These are phyloP conservation scores for Abscondita cerata DNA, from an alignment of 2,888 invertebrate genomes.

Conservation along the genomic window DNA sequence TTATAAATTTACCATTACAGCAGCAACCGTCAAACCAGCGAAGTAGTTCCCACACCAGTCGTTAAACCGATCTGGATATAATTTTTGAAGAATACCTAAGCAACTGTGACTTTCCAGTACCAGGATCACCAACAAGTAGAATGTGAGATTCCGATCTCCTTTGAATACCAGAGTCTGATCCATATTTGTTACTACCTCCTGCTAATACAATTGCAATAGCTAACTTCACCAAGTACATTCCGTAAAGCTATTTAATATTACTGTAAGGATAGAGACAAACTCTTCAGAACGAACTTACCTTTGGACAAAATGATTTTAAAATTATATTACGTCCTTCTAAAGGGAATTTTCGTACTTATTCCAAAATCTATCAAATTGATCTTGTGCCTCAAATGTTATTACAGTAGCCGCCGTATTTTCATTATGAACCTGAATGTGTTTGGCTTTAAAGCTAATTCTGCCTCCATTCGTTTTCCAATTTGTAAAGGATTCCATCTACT, in stretches of 20 bases:
- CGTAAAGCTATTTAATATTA: conserved; percentile 72
- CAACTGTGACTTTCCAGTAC: conserved; percentile 89
- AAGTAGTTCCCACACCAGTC: conserved; percentile 85
- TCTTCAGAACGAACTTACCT: conserved; percentile 60
- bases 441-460: conserved; percentile 75
- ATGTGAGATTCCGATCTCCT: conserved; percentile 84
- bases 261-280: too few relatives aligned
- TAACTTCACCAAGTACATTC: conserved; percentile 86
- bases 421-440: conserved; percentile 73
- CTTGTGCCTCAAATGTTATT: conserved; percentile 69
- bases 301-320: conserved; percentile 82
- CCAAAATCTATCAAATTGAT: conserved; percentile 78
- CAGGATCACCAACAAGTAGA: conserved; percentile 86
- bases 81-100: conserved; percentile 73
- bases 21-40: conserved; percentile 91
- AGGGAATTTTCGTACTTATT: conserved; percentile 65
- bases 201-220: conserved; percentile 75
- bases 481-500: conserved; percentile 75
- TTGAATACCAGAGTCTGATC: conserved; percentile 48
- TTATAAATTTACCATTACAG: conserved; percentile 69
- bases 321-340: conserved; percentile 80
- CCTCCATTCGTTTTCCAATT: too few relatives aligned
- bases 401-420: conserved; percentile 58
- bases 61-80: conserved; percentile 81
- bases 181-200: conserved; percentile 64